Conservation (phyloP, 2,797 vertebrate species). For the Ctenopoma multispine region DNA sequence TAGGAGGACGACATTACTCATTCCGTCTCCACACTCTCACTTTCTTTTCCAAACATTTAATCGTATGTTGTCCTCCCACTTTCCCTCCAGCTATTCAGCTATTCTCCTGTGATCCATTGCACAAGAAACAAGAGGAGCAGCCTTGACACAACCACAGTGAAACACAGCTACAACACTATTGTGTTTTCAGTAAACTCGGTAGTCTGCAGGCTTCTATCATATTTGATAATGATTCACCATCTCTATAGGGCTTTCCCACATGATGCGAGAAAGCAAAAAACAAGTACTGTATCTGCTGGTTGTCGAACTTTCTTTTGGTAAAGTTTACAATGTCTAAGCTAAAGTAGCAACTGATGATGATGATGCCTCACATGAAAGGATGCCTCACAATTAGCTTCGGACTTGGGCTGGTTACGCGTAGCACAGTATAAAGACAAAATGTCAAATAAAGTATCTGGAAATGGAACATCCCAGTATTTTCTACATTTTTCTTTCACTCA, state of each 20-base stretch:
- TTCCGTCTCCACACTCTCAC: conserved; percentile 32
- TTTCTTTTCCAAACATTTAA: conserved; percentile 57
- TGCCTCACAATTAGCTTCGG: too few species aligned
- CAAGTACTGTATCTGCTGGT: too few species aligned
- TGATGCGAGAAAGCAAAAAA: too few species aligned
- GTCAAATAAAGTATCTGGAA: not conserved
- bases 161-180: conserved; percentile 21
- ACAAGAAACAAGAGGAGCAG: conserved; percentile 12
- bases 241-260: not conserved
- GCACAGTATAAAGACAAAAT: not conserved
- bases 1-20: conserved; percentile 55
- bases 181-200: not conserved
- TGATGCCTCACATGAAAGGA: too few species aligned
- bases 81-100: conserved; percentile 36
- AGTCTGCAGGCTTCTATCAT: too few species aligned
- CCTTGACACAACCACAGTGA: conserved; percentile 6
- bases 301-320: too few species aligned
- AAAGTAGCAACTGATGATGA: too few species aligned
- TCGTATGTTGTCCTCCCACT: conserved; percentile 55
- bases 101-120: conserved; percentile 16
- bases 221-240: not conserved
- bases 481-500: not conserved
- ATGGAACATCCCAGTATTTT: not conserved
- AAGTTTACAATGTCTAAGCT: too few species aligned
- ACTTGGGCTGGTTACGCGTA: too few species aligned